A percentile compares a stretch with the other conserved stretches of the same genome.
phyloP scores from a whole-genome alignment of 1,140 invertebrate genomes.

The Bombyx mandarina region DNA sequence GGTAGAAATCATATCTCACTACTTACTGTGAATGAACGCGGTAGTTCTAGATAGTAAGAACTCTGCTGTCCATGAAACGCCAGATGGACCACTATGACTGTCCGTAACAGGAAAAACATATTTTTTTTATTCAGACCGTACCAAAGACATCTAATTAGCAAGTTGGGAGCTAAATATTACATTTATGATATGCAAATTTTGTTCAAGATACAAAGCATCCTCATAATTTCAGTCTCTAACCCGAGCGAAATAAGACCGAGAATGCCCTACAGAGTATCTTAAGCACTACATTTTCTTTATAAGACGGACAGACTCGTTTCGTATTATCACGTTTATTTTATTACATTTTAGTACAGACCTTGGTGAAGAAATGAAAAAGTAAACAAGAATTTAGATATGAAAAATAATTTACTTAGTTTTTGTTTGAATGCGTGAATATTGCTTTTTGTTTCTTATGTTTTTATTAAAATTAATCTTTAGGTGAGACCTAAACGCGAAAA shows the following conservation, averaged over 20 bases:
- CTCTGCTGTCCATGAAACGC: neutral
- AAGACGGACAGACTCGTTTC: constrained; percentile 25
- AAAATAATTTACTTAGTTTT: no score
- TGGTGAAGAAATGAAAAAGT: constrained; percentile 19
- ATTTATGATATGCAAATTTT: constrained; percentile 69
- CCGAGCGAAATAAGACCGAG: no score
- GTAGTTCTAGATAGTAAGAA: neutral
- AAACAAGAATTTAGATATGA: constrained; percentile 1
- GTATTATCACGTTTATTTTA: constrained; percentile 27
- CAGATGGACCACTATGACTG: neutral
- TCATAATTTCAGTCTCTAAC: no score
- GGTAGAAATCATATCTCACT: neutral
- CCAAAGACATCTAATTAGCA: constrained; percentile 61
- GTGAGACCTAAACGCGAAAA: no score
- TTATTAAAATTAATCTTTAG: no score
- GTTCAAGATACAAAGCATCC: constrained; percentile 16
- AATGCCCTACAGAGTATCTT: no score
- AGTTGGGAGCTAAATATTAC: constrained; percentile 68
- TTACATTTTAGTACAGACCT: constrained; percentile 23
- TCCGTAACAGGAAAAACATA: neutral
- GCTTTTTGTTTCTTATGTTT: no score
- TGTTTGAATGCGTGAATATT: no score
- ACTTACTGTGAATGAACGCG: neutral
- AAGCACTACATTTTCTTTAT: constrained; percentile 29
- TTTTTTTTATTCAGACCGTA: constrained; percentile 31